phyloP scores from a whole-genome alignment of 1,140 invertebrate species.

The Diprion similis region DNA sequence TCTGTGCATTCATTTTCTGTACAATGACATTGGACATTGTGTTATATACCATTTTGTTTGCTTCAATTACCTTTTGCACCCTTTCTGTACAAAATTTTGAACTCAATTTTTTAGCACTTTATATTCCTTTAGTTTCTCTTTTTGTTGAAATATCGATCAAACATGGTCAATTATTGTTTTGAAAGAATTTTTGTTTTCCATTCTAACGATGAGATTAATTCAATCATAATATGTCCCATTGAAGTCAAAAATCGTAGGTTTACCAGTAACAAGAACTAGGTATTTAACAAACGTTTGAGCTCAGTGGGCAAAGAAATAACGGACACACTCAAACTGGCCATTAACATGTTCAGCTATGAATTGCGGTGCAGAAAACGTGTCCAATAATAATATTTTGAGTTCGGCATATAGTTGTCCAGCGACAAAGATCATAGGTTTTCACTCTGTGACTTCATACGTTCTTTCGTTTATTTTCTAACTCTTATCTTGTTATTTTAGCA shows the following conservation, averaged over 20 bases:
- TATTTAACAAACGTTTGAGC: too few species aligned
- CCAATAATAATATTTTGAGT: background rate
- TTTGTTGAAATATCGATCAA: background rate
- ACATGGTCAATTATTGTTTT: background rate
- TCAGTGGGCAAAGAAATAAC: too few species aligned
- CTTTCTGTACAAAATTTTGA: conserved; percentile 1
- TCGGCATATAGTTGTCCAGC: background rate
- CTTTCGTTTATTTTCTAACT: conserved; percentile 9
- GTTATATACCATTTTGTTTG: background rate
- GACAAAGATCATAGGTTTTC: background rate
- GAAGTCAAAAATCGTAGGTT: too few species aligned
- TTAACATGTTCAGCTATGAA: background rate
- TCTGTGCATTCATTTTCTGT: too few species aligned
- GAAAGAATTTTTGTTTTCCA: background rate
- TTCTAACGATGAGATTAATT: too few species aligned
- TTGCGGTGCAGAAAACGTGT: background rate
- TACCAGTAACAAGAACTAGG: too few species aligned
- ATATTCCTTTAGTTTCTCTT: background rate
- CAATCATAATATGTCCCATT: too few species aligned
- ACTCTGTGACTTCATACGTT: background rate
- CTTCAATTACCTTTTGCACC: background rate
- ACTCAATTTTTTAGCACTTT: background rate
- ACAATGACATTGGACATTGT: too few species aligned
- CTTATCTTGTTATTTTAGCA: conserved; percentile 29
- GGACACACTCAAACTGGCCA: background rate